Percentiles rank a stretch among this genome's conserved stretches.
phyloP scores from a whole-genome alignment of 2,888 invertebrate genomes.

The Andrena minutula region DNA sequence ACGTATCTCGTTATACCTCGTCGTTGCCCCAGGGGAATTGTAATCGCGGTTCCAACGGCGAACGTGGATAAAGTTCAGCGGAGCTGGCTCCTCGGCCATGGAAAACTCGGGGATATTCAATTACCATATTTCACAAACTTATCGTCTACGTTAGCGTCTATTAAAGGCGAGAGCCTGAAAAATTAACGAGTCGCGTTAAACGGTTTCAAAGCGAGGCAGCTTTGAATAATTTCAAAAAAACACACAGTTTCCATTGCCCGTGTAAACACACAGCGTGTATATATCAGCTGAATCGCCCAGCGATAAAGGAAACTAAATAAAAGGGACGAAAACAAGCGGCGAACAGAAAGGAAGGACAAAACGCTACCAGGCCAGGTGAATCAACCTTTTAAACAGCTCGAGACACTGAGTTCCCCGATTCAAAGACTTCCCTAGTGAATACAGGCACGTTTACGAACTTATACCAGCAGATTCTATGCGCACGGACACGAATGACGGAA shows the following conservation, averaged over 20 bases:
- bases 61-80: too few relatives aligned
- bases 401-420: conserved; percentile 19
- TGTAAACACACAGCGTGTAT: neutral
- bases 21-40: neutral
- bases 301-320: neutral
- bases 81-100: neutral
- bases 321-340: neutral
- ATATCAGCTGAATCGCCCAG: neutral
- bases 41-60: conserved; percentile 10
- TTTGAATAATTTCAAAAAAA: conserved; percentile 23
- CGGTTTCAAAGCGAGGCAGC: neutral
- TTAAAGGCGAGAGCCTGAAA: neutral
- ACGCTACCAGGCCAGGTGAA: conserved; percentile 14
- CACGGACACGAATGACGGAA: conserved; percentile 19
- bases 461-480: neutral
- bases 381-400: conserved; percentile 30
- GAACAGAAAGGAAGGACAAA: neutral
- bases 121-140: conserved; percentile 1
- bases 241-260: neutral
- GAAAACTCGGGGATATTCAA: neutral
- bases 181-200: conserved; percentile 14
- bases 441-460: conserved; percentile 1
- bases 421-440: conserved; percentile 26
- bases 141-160: neutral
- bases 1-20: neutral